Evolutionary conservation across 1,140 invertebrate genomes (phyloP), one percentile per base, ranked within the genome.

Genomic region (Gonioctena quinquepunctata): DNA sequence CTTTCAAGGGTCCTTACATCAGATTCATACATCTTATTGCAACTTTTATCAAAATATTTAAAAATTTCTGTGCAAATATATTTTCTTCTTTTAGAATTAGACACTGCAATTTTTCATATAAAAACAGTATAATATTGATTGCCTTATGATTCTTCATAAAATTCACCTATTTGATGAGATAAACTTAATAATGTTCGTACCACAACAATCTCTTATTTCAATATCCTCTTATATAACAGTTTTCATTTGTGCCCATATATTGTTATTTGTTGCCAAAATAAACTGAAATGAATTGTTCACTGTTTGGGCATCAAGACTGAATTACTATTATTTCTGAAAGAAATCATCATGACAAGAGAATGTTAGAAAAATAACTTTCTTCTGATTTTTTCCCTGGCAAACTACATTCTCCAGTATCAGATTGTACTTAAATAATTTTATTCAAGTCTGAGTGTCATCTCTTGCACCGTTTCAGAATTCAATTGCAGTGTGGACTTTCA

Each of bases 31-130:
- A 75, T 76, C 70, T 77, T 80, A 82, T 81, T 81, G 77, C 79
- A 81, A 77, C 77, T 75, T 65, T 81, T 82, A 82, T 79, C 79
- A 81, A 82, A 81, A 82, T 80, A 82, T 79, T 77, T 71, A 78
- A 73, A 79, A 76, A 76, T 80, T 80, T 79, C 68, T 79, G 77
- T 81, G 76, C 76, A 77, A 56, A 80, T 77, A 75, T 80, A 73
- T 73, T 73, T 77, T 63, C 66, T 80, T 42, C 33, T 42, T 42
- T 82, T 80, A 80, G 79, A 81, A 82, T 79, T 77, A 78, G 80
- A 81, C 79, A 82, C 79, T 80, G 78, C 79, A 70, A 77, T 79
- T 75, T 78, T 76, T n/a, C 73, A 57, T 66, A 61, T 72, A 71
- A 76, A 77, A 80, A 81, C 76, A 79, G 78, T 80, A 81, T 79